Percentiles rank a stretch among this genome's conserved stretches.
phyloP scores from a whole-genome alignment of 2,113 vertebrate species.

The Oenanthe melanoleuca region DNA sequence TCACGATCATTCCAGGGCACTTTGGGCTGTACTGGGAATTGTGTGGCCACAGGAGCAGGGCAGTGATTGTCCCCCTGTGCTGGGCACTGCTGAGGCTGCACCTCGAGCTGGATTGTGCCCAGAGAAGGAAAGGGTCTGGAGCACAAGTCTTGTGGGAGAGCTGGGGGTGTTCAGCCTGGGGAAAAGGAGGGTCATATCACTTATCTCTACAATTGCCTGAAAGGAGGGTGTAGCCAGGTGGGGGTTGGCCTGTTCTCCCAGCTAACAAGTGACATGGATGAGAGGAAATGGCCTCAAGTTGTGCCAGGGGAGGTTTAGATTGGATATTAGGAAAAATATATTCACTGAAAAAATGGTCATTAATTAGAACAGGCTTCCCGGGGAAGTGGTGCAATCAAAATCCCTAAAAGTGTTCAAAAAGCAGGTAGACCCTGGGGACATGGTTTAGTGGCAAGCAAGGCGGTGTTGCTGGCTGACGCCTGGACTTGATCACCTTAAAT shows the following conservation, averaged over 20 bases:
- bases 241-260: not conserved
- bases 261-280: no score
- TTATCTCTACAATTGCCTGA: not conserved
- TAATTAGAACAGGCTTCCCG: not conserved
- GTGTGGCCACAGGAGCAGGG: not conserved
- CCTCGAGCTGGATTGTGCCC: fast-evolving
- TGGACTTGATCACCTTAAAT: no score
- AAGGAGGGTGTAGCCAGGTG: fast-evolving
- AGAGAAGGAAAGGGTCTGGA: not conserved
- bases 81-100: not conserved
- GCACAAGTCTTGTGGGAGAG: not conserved
- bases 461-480: not conserved
- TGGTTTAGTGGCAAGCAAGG: not conserved
- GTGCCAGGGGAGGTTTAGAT: no score
- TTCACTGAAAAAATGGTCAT: not conserved
- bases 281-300: no score
- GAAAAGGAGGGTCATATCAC: fast-evolving
- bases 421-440: not conserved
- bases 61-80: not conserved
- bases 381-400: not conserved
- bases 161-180: not conserved
- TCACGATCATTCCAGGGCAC: fast-evolving
- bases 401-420: not conserved
- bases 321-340: not conserved
- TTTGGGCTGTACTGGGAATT: fast-evolving